Base-by-base conservation (phyloP, 2,797 vertebrate species). In the Enteromius fasciolatus region DNA sequence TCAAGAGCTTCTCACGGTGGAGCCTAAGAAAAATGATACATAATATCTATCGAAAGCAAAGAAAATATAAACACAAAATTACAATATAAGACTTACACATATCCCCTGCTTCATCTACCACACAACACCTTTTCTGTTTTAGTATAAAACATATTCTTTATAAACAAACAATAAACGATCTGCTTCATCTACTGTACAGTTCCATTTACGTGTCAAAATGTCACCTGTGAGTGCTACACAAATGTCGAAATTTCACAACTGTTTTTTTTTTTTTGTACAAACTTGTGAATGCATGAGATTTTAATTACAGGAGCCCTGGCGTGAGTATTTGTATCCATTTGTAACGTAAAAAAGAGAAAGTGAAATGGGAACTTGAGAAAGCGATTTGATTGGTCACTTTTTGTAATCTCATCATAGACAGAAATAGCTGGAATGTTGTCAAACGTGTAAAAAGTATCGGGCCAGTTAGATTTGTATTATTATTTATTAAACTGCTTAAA, bases 71-170 rank as follows among this genome's bases (percentile, higher is more conserved):
- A 92, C 87, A 85, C 81, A 91, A 90, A 88, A 84, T 79, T 92
- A 95, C 90, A 25, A 91, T 91, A 88, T 66, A 89, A 87, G 90
- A 94, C 90, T 92, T 93, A 93, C 93, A 94, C 92, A 90, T 90
- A 92, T 94, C 90, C 90, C 91, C 91, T 91, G 90, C 91, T 91
- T 81, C 88, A 91, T 89, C 94, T 93, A 94, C 90, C 93, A 95
- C 91, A 86, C 92, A 87, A 95, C 93, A 89, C 91, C 88, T 90
- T 88, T 90, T 81, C 86, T 92, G 93, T 93, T 94, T 95, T 94
- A 95, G 94, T 94, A 93, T 93, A 95, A 95, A 95, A 95, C 93
- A 95, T 94, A 95, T 92, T 96, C 93, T 92, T 96, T 96, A 95
- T 95, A 95, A 97, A 96, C 94, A 94, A 94, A 95, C 93, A 92